Evolutionary conservation across 2,888 invertebrate genomes (phyloP).

Genomic region (Ophonus ardosiacus): DNA sequence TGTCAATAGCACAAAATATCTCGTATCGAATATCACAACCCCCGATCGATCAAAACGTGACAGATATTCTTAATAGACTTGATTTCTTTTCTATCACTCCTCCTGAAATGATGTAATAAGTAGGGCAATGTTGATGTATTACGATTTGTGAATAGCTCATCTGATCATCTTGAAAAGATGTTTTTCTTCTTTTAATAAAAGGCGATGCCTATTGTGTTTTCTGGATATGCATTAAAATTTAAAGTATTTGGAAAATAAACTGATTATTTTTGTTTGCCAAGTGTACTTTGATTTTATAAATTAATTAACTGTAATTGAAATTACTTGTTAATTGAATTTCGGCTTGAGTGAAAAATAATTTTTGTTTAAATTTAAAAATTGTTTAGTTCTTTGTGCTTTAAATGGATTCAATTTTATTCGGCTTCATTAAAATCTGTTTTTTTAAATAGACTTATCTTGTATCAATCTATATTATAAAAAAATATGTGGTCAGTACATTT

Average conservation of each 20-base stretch:
- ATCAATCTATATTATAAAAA: slow-evolving; percentile 16
- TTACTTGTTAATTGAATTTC: slow-evolving; percentile 48
- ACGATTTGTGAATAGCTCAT: neutral
- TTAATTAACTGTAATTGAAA: slow-evolving; percentile 46
- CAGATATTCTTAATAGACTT: slow-evolving; percentile 38
- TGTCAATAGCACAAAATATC: neutral
- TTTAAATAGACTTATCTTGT: slow-evolving; percentile 6
- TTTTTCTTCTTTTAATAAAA: neutral
- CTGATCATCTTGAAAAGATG: slow-evolving; percentile 10
- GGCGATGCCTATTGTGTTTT: neutral
- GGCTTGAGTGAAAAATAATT: slow-evolving; percentile 38
- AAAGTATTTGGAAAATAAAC: slow-evolving; percentile 3
- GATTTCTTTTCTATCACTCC: slow-evolving; percentile 41
- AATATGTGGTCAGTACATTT: neutral
- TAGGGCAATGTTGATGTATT: slow-evolving; percentile 26
- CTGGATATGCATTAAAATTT: slow-evolving; percentile 2
- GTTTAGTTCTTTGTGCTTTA: slow-evolving; percentile 37
- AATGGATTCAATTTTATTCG: slow-evolving; percentile 9
- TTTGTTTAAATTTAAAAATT: slow-evolving; percentile 28
- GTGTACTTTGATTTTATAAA: slow-evolving; percentile 38
- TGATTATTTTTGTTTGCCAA: slow-evolving; percentile 16
- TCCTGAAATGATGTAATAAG: slow-evolving; percentile 8
- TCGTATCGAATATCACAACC: slow-evolving; percentile 10
- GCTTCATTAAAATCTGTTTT: slow-evolving; percentile 24
- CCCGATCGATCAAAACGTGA: slow-evolving; percentile 22